Conservation (phyloP, 2,797 vertebrate genomes). For the Sebastes minor region DNA sequence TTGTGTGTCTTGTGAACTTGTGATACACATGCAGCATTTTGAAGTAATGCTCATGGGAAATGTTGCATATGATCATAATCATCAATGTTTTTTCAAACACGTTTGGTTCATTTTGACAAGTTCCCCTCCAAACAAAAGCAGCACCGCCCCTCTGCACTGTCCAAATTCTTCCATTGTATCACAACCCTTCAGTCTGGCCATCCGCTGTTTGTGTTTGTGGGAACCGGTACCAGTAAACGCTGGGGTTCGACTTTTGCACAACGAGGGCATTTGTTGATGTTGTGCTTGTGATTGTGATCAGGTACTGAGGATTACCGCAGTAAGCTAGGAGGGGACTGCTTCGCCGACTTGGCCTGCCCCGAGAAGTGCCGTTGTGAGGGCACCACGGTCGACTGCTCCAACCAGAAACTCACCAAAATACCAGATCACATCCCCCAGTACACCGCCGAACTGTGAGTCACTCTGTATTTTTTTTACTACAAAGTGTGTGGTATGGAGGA, state of each 20-base stretch:
- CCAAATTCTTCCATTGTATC: conserved; percentile 23
- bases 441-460: conserved; percentile 95
- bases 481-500: conserved; percentile 30
- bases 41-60: conserved; percentile 9
- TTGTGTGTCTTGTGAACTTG: conserved; percentile 26
- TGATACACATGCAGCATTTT: conserved; percentile 44
- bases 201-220: background rate
- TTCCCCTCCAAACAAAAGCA: conserved; percentile 8
- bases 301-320: conserved; percentile 98
- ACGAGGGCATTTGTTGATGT: conserved; percentile 26
- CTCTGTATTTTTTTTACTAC: background rate
- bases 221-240: conserved; percentile 19
- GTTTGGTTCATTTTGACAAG: conserved; percentile 19
- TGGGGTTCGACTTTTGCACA: conserved; percentile 16
- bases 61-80: conserved; percentile 21
- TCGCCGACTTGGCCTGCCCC: conserved; percentile 95
- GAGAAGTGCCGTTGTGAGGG: conserved; percentile 98
- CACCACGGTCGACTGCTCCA: conserved; percentile 97
- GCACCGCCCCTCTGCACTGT: conserved; percentile 11
- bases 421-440: conserved; percentile 97
- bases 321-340: conserved; percentile 96
- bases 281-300: conserved; percentile 76
- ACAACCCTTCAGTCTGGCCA: background rate
- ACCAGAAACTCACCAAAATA: conserved; percentile 95
- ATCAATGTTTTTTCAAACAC: background rate